Evolutionary conservation across 2,797 vertebrate species (phyloP).

Genomic region (Channa striata): DNA sequence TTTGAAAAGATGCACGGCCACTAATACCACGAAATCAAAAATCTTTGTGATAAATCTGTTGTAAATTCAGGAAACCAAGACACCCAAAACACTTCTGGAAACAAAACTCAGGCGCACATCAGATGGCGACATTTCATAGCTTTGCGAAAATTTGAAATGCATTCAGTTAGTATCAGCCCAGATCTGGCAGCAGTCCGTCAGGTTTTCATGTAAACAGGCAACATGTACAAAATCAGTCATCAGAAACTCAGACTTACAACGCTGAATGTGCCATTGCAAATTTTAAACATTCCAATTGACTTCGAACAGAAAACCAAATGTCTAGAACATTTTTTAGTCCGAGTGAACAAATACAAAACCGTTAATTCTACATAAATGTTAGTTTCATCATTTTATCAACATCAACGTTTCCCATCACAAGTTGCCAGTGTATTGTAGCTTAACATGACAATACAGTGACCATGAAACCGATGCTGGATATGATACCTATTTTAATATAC

Average conservation of each 20-base stretch:
- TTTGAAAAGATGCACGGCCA: not conserved
- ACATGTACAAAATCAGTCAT: conserved; percentile 26
- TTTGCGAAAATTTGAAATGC: conserved; percentile 47
- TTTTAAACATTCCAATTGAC: conserved; percentile 17
- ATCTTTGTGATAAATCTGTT: not conserved
- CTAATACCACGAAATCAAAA: conserved; percentile 1
- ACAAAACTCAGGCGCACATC: conserved; percentile 42
- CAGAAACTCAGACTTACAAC: too few species aligned
- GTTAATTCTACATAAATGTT: conserved; percentile 6
- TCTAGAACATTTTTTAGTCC: conserved; percentile 2
- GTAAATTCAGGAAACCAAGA: conserved; percentile 13
- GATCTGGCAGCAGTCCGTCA: conserved; percentile 49
- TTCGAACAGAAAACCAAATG: conserved; percentile 6
- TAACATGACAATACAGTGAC: conserved; percentile 52
- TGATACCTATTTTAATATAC: conserved; percentile 65
- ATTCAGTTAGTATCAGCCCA: conserved; percentile 45
- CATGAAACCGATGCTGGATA: conserved; percentile 54
- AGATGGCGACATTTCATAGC: conserved; percentile 37
- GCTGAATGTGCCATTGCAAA: conserved; percentile 10
- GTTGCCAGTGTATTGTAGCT: conserved; percentile 49
- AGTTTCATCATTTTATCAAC: conserved; percentile 16
- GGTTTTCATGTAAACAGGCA: conserved; percentile 62
- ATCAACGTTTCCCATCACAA: conserved; percentile 22
- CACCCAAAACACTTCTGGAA: conserved; percentile 14
- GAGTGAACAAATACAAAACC: conserved; percentile 14